phyloP scores from a whole-genome alignment of 2,113 vertebrate species.

The Triplophysa tibetana region DNA sequence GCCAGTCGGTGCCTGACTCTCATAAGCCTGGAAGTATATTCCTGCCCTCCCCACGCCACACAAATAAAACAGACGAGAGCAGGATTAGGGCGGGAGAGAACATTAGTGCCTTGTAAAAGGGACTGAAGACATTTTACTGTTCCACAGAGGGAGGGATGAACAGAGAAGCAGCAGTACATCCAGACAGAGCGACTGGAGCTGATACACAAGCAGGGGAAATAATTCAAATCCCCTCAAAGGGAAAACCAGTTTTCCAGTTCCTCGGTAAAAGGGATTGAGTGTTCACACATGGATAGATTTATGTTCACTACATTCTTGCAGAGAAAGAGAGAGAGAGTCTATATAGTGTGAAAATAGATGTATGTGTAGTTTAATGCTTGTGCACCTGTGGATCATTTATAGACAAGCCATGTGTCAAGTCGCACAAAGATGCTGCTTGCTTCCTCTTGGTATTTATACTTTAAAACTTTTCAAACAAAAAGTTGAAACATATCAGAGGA shows the following conservation, averaged over 20 bases:
- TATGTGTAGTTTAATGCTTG: neutral
- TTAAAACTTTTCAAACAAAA: too few relatives aligned
- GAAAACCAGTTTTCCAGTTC: slow-evolving; percentile 46
- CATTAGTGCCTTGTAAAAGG: slow-evolving; percentile 36
- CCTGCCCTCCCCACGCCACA: neutral
- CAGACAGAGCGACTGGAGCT: neutral
- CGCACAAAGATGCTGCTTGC: neutral
- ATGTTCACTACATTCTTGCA: slow-evolving; percentile 33
- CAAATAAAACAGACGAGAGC: slow-evolving; percentile 12
- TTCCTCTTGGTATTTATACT: neutral
- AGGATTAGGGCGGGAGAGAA: slow-evolving; percentile 32
- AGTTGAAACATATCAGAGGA: too few relatives aligned
- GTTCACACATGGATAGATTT: slow-evolving; percentile 52
- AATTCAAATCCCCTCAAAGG: slow-evolving; percentile 40
- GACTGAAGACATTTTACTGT: slow-evolving; percentile 31
- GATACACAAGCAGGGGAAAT: slow-evolving; percentile 20
- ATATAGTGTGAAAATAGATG: neutral
- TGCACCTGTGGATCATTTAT: slow-evolving; percentile 26
- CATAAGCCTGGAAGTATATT: neutral
- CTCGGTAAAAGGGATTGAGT: slow-evolving; percentile 48
- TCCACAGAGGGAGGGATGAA: slow-evolving; percentile 31
- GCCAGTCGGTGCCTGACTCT: neutral
- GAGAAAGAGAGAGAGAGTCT: slow-evolving; percentile 10
- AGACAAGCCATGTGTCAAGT: neutral
- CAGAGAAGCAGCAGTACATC: neutral